A percentile compares a stretch with the other conserved stretches of the same genome.
Evolutionary conservation across 2,888 invertebrate species (phyloP).

Genomic region (Chironomus riparius): DNA sequence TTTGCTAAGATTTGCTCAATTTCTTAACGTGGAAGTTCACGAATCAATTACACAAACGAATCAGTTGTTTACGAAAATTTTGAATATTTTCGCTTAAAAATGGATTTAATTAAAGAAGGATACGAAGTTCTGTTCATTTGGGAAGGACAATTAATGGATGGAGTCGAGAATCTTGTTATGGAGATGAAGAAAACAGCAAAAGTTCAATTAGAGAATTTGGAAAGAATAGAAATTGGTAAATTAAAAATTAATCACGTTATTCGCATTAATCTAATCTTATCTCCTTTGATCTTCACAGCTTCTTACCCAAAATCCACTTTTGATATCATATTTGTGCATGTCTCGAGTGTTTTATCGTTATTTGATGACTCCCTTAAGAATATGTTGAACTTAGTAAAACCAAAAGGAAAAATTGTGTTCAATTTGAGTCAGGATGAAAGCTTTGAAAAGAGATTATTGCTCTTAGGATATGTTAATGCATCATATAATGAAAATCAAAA

Average conservation of each 20-base stretch:
- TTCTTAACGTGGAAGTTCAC: no score
- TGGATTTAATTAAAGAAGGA: conserved; percentile 40
- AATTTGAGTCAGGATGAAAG: background rate
- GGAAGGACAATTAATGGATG: conserved; percentile 45
- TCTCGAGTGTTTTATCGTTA: conserved; percentile 43
- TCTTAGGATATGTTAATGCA: conserved; percentile 14
- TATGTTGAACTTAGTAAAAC: conserved; percentile 38
- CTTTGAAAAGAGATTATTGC: background rate
- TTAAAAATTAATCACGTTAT: conserved; percentile 28
- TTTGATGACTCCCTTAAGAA: conserved; percentile 37
- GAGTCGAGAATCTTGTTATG: conserved; percentile 46
- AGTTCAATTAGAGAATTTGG: conserved; percentile 51
- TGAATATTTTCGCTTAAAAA: conserved; percentile 28
- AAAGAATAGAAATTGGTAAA: conserved; percentile 52
- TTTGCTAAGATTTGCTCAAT: no score
- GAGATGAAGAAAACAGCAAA: conserved; percentile 45
- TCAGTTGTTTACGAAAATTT: no score
- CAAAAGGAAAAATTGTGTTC: conserved; percentile 34
- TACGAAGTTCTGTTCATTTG: conserved; percentile 51
- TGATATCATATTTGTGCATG: conserved; percentile 52
- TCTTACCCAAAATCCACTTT: conserved; percentile 51
- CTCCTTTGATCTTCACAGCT: conserved; percentile 38
- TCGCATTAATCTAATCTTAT: conserved; percentile 30
- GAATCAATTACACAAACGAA: no score
- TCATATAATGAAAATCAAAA: background rate